Conservation (phyloP, 2,888 invertebrate genomes). For the Ypsolopha sequella region DNA sequence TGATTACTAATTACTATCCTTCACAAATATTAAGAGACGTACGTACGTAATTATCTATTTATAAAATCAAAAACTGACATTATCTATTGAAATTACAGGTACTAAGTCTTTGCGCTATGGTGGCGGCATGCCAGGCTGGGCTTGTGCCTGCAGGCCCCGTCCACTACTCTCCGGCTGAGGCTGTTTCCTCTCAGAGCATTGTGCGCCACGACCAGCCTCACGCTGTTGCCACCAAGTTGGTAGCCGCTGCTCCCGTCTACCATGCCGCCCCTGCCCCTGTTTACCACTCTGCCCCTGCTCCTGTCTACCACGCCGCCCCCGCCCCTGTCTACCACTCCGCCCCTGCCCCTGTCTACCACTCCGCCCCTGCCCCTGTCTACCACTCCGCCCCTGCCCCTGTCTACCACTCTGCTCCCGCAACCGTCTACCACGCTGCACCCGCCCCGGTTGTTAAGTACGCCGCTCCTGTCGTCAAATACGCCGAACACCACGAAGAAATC, state of each 20-base stretch:
- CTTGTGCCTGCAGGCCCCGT: constrained; percentile 37
- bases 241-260: constrained; percentile 17
- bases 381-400: constrained; percentile 16
- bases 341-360: constrained; percentile 22
- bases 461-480: constrained; percentile 21
- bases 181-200: constrained; percentile 43
- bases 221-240: constrained; percentile 8
- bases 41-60: too few species aligned
- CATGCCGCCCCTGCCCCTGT: constrained; percentile 11
- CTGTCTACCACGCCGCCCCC: constrained; percentile 10
- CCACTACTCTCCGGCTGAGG: constrained; percentile 38
- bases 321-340: constrained; percentile 17
- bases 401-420: constrained; percentile 12
- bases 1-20: too few species aligned
- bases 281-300: constrained; percentile 13
- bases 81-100: constrained; percentile 21
- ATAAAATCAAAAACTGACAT: too few species aligned
- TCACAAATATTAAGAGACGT: too few species aligned
- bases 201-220: constrained; percentile 44
- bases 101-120: constrained; percentile 31
- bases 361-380: constrained; percentile 19
- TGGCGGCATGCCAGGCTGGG: constrained; percentile 40
- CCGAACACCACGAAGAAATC: constrained; percentile 23
- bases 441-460: constrained; percentile 10
- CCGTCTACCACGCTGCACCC: constrained; percentile 15